A percentile compares a stretch with the other conserved stretches of the same genome.
These are phyloP conservation scores for Ormyrus rosae DNA, from an alignment of 2,888 invertebrate genomes.

Conservation along the genomic window DNA sequence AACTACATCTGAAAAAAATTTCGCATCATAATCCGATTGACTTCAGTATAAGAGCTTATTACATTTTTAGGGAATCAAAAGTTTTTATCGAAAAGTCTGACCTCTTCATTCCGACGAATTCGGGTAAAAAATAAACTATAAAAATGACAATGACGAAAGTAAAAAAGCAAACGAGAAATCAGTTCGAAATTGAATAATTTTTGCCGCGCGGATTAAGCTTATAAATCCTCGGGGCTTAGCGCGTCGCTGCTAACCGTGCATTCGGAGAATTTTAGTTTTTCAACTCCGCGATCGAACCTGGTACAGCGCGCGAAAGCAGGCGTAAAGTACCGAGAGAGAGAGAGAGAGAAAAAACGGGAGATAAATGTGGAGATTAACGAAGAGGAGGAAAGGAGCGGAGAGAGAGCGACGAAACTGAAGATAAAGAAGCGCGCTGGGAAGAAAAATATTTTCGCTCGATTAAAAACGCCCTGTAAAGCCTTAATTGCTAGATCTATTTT, in stretches of 20 bases:
- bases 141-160: not conserved
- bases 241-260: slow-evolving; percentile 4
- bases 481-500: no score
- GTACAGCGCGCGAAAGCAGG: not conserved
- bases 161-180: slow-evolving; percentile 6
- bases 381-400: no score
- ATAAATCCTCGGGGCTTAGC: slow-evolving; percentile 36
- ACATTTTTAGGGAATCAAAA: no score
- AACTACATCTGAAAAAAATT: no score
- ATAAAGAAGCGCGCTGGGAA: not conserved
- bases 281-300: not conserved
- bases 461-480: no score
- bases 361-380: slow-evolving; percentile 9
- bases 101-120: no score
- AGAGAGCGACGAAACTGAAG: not conserved
- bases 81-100: no score
- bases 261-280: slow-evolving; percentile 22
- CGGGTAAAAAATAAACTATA: no score
- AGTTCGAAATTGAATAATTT: slow-evolving; percentile 35
- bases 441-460: no score
- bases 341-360: not conserved
- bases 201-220: slow-evolving; percentile 32
- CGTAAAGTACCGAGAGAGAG: not conserved
- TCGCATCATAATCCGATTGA: no score
- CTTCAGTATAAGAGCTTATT: no score